phyloP scores from a whole-genome alignment of 2,113 vertebrate species.

The Pedionomus torquatus region DNA sequence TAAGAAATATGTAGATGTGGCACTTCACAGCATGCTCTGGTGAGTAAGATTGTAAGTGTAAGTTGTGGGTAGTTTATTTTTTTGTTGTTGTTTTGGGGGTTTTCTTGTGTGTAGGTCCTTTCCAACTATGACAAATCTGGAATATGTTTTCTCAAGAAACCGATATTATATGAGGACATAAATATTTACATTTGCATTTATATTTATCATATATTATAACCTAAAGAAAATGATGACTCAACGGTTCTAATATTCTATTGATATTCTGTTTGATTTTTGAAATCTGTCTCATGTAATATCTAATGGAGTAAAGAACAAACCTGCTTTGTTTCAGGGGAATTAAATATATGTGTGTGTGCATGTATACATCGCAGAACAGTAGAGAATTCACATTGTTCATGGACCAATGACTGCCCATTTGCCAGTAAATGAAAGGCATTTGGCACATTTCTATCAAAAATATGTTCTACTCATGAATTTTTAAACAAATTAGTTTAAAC shows the following conservation, averaged over 20 bases:
- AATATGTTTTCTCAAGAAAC: background rate
- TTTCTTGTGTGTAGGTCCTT: too few species aligned
- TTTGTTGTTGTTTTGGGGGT: too few species aligned
- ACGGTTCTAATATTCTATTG: background rate
- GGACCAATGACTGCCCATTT: slow-evolving; percentile 20
- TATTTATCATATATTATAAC: background rate
- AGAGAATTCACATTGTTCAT: slow-evolving; percentile 39
- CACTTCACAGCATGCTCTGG: too few species aligned
- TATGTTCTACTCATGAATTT: slow-evolving; percentile 30
- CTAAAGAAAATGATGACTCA: background rate
- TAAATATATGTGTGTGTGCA: rapidly evolving
- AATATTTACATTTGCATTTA: background rate
- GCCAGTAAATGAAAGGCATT: slow-evolving; percentile 37
- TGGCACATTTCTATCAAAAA: slow-evolving; percentile 56
- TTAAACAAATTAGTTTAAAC: slow-evolving; percentile 63
- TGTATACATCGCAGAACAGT: background rate
- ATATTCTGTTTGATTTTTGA: background rate
- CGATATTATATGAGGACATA: background rate
- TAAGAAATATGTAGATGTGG: too few species aligned
- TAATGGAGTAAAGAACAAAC: background rate
- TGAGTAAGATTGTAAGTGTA: too few species aligned
- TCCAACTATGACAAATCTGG: too few species aligned
- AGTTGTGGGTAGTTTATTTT: too few species aligned
- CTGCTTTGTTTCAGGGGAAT: background rate
- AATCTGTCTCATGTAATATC: background rate